A percentile compares a stretch with the other conserved stretches of the same genome.
These are phyloP conservation scores for Thalassophryne amazonica DNA, from an alignment of 2,797 vertebrate genomes.

Conservation along the genomic window DNA sequence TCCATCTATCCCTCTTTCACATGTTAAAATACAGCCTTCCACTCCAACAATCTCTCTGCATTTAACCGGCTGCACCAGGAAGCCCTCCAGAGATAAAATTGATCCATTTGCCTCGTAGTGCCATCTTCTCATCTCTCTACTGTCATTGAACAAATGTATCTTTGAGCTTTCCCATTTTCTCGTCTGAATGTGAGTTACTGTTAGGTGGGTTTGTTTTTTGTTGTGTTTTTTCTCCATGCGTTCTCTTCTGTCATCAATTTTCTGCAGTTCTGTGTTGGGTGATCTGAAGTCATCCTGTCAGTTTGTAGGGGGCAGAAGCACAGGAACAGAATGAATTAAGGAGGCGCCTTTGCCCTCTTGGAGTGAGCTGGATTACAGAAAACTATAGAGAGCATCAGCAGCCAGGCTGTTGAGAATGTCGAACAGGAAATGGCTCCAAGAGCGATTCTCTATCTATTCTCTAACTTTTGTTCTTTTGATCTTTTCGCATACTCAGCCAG, in stretches of 20 bases:
- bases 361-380: constrained; percentile 21
- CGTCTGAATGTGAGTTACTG: constrained; percentile 26
- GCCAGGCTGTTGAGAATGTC: neutral
- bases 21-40: constrained; percentile 25
- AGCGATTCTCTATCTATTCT: constrained; percentile 3
- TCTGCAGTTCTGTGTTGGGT: neutral
- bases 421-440: neutral
- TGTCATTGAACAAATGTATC: constrained; percentile 41
- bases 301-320: constrained; percentile 4
- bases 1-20: constrained; percentile 14
- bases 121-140: constrained; percentile 23
- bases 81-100: constrained; percentile 30
- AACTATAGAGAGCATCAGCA: constrained; percentile 7
- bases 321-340: constrained; percentile 13
- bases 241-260: constrained; percentile 8
- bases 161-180: constrained; percentile 43
- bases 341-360: constrained; percentile 1
- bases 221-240: neutral
- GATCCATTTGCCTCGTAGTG: constrained; percentile 19
- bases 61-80: constrained; percentile 24
- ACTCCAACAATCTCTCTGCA: constrained; percentile 23
- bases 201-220: constrained; percentile 1
- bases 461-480: constrained; percentile 19
- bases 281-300: constrained; percentile 23
- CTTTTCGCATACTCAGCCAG: neutral